Evolutionary conservation across 2,888 invertebrate genomes (phyloP), one percentile per base, ranked within the genome.

Genomic region (Clunio marinus): DNA sequence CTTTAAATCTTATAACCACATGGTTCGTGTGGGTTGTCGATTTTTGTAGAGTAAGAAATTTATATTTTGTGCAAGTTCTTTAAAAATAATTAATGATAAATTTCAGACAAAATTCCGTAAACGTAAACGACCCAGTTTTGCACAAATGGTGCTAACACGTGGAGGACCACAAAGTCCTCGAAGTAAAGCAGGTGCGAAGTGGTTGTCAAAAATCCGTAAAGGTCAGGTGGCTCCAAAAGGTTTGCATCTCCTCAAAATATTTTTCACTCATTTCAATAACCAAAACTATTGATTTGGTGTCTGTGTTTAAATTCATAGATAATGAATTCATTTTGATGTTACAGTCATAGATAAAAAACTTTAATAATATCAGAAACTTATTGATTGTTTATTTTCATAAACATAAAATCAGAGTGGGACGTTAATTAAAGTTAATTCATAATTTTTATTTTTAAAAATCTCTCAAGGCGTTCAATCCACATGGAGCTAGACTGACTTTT

Each of bases 1-100:
- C 99, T 1, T 86, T 99, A 72, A 99, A 99, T 80, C 85, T 99
- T 72, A 86, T 99, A 75, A 97, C 96, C 57, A 94, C 93, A 57
- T 93, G 94, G 93, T 83, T 93, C 70, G 87, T 91, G 80, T 93
- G 91, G 83, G 82, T 94, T 72, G 87, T 88, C 73, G 87, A 88
- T 73, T 81, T 88, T 75, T 93, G 92, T 82, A 89, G 84, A 83
- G 86, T 86, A 80, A 77, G 76, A 74, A 74, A 73, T 5, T 73
- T 71, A 72, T 73, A 72, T 73, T 73, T 73, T 60, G 62, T 27
- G 27, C 45, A 45, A 63, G 27, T 13, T 28, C 24, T 13, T 57
- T 4, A 25, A 45, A 45, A 55, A 68, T 70, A 60, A 70, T 59
- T 67, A 69, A 22, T 4, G 55, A 32, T 59, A 25, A 69, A 57